Evolutionary conservation across 1,140 invertebrate genomes (phyloP).

Genomic region (Araneus ventricosus): DNA sequence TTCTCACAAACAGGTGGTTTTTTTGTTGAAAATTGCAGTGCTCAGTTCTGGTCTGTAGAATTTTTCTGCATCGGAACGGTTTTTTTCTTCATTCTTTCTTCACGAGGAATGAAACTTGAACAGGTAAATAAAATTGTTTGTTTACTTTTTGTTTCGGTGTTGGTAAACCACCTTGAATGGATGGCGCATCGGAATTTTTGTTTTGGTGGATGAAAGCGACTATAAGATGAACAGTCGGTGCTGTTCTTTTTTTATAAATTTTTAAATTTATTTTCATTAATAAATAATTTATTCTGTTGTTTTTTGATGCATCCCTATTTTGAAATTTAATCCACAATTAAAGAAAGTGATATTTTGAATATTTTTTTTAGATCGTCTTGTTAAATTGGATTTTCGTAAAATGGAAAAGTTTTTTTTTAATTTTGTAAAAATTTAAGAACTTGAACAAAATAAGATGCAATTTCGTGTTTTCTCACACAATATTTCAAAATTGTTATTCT

Average conservation of each 20-base stretch:
- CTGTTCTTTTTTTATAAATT: background rate
- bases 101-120: conserved; percentile 52
- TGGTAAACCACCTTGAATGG: background rate
- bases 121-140: conserved; percentile 54
- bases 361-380: too few relatives aligned
- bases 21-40: background rate
- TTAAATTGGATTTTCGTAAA: too few relatives aligned
- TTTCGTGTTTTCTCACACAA: too few relatives aligned
- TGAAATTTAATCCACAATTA: too few relatives aligned
- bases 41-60: background rate
- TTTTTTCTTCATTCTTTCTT: background rate
- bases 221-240: background rate
- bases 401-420: too few relatives aligned
- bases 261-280: background rate
- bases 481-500: too few relatives aligned
- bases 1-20: background rate
- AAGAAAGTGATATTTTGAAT: too few relatives aligned
- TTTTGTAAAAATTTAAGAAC: too few relatives aligned
- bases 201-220: too few relatives aligned
- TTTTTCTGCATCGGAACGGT: background rate
- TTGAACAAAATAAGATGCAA: too few relatives aligned
- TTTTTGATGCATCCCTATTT: too few relatives aligned
- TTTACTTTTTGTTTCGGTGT: conserved; percentile 53
- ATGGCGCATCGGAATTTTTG: background rate
- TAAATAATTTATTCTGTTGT: too few relatives aligned